Evolutionary conservation across 2,888 invertebrate genomes (phyloP).

Genomic region (Cheilosia grossa): DNA sequence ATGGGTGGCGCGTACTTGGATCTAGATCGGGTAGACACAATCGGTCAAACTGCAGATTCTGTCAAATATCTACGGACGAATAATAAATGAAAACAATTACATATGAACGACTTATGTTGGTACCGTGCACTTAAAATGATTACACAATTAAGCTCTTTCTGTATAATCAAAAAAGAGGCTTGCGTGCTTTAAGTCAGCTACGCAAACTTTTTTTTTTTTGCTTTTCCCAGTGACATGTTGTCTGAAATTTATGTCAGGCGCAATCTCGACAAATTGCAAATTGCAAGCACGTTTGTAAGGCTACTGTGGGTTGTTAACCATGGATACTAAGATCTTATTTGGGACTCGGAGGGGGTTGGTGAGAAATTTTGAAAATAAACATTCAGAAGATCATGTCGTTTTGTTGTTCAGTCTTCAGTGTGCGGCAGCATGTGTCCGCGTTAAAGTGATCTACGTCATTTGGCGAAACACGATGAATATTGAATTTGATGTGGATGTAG

Average conservation of each 20-base stretch:
- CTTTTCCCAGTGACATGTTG: conserved; percentile 26
- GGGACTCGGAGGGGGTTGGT: not conserved
- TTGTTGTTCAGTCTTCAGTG: conserved; percentile 16
- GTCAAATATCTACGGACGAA: no score
- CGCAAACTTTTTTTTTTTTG: not conserved
- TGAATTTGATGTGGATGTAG: conserved; percentile 42
- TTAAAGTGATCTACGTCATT: conserved; percentile 63
- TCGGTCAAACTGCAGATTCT: no score
- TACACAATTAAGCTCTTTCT: no score
- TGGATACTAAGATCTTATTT: not conserved
- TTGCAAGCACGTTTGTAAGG: conserved; percentile 58
- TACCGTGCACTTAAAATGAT: no score
- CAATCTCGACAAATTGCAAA: conserved; percentile 54
- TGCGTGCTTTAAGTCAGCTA: conserved; percentile 46
- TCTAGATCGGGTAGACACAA: no score
- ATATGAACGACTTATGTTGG: no score
- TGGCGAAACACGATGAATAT: conserved; percentile 62
- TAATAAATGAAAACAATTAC: no score
- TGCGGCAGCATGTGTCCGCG: conserved; percentile 8
- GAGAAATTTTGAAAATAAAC: conserved; percentile 49
- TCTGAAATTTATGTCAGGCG: conserved; percentile 11
- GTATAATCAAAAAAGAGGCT: not conserved
- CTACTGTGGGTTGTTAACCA: not conserved
- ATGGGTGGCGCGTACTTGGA: no score
- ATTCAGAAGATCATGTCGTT: conserved; percentile 41